Evolutionary conservation across 2,888 invertebrate genomes (phyloP).

Genomic region (Pantelozetes paolii): DNA sequence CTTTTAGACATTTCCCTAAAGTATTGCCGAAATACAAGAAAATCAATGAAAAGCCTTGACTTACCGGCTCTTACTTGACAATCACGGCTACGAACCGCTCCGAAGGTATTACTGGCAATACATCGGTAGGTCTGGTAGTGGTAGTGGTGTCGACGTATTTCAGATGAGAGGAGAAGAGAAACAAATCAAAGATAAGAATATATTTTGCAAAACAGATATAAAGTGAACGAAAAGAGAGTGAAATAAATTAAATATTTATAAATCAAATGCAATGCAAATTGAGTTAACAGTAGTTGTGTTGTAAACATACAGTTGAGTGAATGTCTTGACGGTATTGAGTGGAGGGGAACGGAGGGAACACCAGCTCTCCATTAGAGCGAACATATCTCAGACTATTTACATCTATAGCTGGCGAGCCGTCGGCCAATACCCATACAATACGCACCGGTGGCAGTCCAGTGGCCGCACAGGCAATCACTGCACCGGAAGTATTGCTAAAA

Average conservation of each 20-base stretch:
- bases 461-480: conserved; percentile 39
- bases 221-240: not conserved
- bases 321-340: conserved; percentile 49
- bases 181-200: not conserved
- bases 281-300: not conserved
- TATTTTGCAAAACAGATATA: not conserved
- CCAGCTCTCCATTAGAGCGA: conserved; percentile 52
- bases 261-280: conserved; percentile 29
- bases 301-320: conserved; percentile 49
- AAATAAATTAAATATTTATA: conserved; percentile 37
- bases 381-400: conserved; percentile 50
- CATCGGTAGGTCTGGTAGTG: conserved; percentile 51
- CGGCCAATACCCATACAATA: conserved; percentile 43
- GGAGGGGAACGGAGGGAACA: conserved; percentile 51
- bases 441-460: conserved; percentile 30
- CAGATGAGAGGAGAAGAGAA: not conserved
- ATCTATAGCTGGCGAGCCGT: conserved; percentile 50
- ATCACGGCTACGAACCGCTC: conserved; percentile 50
- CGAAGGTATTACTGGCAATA: conserved; percentile 51
- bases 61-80: conserved; percentile 52
- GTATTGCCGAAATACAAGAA: conserved; percentile 9
- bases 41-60: conserved; percentile 35
- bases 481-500: conserved; percentile 37
- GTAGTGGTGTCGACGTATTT: not conserved
- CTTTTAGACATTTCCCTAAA: not conserved